Percentiles rank a stretch among this genome's conserved stretches.
These are phyloP conservation scores for Escarpia spicata DNA, from an alignment of 2,888 invertebrate genomes.

Conservation along the genomic window DNA sequence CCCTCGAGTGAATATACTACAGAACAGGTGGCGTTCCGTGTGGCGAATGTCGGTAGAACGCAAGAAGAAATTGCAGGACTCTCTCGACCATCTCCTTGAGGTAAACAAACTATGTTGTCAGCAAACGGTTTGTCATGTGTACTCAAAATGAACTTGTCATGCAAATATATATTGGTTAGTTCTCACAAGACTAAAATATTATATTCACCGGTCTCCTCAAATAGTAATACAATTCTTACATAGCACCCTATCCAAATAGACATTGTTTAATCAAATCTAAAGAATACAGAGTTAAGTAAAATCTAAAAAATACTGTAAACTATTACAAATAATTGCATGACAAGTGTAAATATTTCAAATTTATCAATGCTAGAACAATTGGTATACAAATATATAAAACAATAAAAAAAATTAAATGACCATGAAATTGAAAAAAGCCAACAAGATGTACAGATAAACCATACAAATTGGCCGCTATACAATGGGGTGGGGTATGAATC, in stretches of 20 bases:
- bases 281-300: too few relatives aligned
- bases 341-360: too few relatives aligned
- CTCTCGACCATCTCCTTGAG: constrained; percentile 61
- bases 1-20: constrained; percentile 58
- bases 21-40: constrained; percentile 62
- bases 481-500: too few relatives aligned
- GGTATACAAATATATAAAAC: too few relatives aligned
- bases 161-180: not conserved
- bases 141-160: not conserved
- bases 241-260: too few relatives aligned
- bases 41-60: constrained; percentile 64
- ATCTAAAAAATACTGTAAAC: too few relatives aligned
- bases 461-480: not conserved
- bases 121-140: not conserved
- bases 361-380: too few relatives aligned
- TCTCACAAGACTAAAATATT: not conserved
- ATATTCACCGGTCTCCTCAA: not conserved
- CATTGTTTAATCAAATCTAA: too few relatives aligned
- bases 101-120: constrained; percentile 39
- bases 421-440: not conserved
- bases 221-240: too few relatives aligned
- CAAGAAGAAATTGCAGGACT: constrained; percentile 63
- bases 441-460: not conserved
- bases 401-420: too few relatives aligned
- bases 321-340: too few relatives aligned